These are phyloP conservation scores for Melanchra persicariae DNA, from an alignment of 2,888 invertebrate genomes.

Conservation along the genomic window DNA sequence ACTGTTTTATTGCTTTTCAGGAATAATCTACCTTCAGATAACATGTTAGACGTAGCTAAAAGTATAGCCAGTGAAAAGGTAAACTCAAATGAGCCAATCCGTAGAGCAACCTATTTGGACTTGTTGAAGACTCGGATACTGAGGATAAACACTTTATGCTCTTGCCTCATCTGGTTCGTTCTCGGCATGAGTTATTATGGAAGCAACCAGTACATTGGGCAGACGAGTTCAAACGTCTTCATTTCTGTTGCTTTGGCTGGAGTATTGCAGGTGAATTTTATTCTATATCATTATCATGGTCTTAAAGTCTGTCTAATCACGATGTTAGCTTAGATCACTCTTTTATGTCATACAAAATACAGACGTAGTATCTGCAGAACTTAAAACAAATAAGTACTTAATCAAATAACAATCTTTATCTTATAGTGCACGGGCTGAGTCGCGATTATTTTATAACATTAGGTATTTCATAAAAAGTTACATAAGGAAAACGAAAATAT, in stretches of 20 bases:
- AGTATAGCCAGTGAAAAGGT: slow-evolving; percentile 83
- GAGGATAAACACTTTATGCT: slow-evolving; percentile 91
- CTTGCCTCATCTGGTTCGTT: slow-evolving; percentile 93
- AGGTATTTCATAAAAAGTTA: background rate
- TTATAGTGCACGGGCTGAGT: background rate
- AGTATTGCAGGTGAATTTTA: slow-evolving; percentile 71
- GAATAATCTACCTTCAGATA: slow-evolving; percentile 83
- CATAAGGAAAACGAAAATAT: background rate
- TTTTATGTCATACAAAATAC: background rate
- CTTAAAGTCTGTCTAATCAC: background rate
- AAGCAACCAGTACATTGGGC: slow-evolving; percentile 94
- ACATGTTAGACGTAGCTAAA: slow-evolving; percentile 74
- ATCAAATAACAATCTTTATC: background rate
- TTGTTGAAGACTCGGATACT: slow-evolving; percentile 91
- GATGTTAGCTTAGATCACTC: slow-evolving; percentile 1
- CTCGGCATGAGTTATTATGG: slow-evolving; percentile 95
- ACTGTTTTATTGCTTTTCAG: slow-evolving; percentile 66
- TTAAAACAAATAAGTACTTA: slow-evolving; percentile 1
- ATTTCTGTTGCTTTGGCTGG: slow-evolving; percentile 93
- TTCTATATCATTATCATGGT: background rate
- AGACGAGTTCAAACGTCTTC: slow-evolving; percentile 94
- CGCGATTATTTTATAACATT: background rate
- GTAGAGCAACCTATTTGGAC: slow-evolving; percentile 90
- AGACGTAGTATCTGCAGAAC: slow-evolving; percentile 1
- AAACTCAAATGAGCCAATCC: slow-evolving; percentile 36